These are phyloP conservation scores for Ornithorhynchus anatinus DNA, from an alignment of 2,113 vertebrate species.

Conservation along the genomic window DNA sequence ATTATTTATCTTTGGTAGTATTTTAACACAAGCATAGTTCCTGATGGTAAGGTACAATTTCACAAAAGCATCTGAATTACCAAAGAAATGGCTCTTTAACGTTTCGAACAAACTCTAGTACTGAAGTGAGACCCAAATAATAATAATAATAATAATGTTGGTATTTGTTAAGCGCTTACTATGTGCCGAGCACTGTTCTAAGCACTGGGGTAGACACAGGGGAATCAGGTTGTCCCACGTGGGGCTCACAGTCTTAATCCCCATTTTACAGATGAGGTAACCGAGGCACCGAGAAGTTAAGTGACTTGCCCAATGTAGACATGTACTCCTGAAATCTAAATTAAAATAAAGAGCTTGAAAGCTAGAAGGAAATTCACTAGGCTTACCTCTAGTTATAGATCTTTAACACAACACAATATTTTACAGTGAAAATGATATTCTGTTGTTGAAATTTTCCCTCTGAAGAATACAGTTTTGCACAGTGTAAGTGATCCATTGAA, in stretches of 20 bases:
- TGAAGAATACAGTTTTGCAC: conserved; percentile 57
- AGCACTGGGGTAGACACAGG: too few relatives aligned
- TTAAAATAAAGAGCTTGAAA: conserved; percentile 27
- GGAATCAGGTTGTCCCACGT: too few relatives aligned
- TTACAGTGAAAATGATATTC: conserved; percentile 43
- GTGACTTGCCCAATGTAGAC: conserved; percentile 4
- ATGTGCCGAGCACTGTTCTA: too few relatives aligned
- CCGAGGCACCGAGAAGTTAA: too few relatives aligned
- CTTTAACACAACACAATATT: conserved; percentile 40
- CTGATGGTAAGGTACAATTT: neutral
- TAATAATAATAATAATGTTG: too few relatives aligned
- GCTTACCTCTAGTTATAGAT: conserved; percentile 10
- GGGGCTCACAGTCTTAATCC: too few relatives aligned
- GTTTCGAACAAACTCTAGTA: neutral
- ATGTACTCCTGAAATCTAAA: conserved; percentile 49
- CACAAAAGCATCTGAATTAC: neutral
- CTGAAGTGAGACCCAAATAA: conserved; percentile 11
- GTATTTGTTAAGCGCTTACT: too few relatives aligned
- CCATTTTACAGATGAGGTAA: too few relatives aligned
- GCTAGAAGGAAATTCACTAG: conserved; percentile 29
- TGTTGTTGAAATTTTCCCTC: conserved; percentile 50
- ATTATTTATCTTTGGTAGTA: conserved; percentile 22
- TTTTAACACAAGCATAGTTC: neutral
- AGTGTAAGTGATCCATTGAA: too few relatives aligned
- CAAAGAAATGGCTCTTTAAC: too few relatives aligned